These are phyloP conservation scores for Orchesella cincta DNA, from an alignment of 1,140 invertebrate species.

Conservation along the genomic window DNA sequence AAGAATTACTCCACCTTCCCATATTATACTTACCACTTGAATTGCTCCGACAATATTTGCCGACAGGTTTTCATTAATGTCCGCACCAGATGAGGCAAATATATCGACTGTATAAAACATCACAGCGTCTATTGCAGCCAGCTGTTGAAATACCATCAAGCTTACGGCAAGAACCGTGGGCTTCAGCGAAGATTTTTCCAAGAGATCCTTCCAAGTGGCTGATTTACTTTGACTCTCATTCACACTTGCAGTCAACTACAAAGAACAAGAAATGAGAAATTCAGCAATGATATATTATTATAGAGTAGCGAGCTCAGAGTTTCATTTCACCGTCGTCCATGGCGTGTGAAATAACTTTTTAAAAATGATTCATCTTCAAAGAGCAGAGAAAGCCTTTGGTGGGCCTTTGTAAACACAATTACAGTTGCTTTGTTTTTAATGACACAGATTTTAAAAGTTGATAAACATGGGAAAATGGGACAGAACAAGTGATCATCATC, in stretches of 20 bases:
- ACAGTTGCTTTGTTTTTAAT: no score
- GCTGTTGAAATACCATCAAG: slow-evolving; percentile 59
- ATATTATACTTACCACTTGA: slow-evolving; percentile 49
- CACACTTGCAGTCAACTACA: slow-evolving; percentile 52
- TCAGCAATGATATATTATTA: no score
- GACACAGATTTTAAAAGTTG: no score
- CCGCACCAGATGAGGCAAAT: slow-evolving; percentile 60
- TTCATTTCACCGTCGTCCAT: no score
- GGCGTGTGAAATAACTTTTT: no score
- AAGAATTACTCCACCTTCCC: background rate
- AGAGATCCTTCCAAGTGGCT: slow-evolving; percentile 42
- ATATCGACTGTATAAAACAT: slow-evolving; percentile 78
- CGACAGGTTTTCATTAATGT: slow-evolving; percentile 51
- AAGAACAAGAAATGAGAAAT: slow-evolving; percentile 27
- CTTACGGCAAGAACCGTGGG: slow-evolving; percentile 55
- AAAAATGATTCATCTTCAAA: no score
- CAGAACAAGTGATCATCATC: no score
- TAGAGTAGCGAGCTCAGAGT: no score
- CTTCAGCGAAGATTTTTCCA: slow-evolving; percentile 51
- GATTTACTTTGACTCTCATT: slow-evolving; percentile 51
- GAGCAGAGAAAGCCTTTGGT: no score
- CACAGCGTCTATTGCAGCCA: slow-evolving; percentile 60
- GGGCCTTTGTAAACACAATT: no score
- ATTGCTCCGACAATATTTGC: slow-evolving; percentile 57
- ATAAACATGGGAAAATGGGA: no score